Evolutionary conservation across 2,113 vertebrate species (phyloP), one percentile per base, ranked within the genome.

Genomic region (Megaptera novaeangliae): DNA sequence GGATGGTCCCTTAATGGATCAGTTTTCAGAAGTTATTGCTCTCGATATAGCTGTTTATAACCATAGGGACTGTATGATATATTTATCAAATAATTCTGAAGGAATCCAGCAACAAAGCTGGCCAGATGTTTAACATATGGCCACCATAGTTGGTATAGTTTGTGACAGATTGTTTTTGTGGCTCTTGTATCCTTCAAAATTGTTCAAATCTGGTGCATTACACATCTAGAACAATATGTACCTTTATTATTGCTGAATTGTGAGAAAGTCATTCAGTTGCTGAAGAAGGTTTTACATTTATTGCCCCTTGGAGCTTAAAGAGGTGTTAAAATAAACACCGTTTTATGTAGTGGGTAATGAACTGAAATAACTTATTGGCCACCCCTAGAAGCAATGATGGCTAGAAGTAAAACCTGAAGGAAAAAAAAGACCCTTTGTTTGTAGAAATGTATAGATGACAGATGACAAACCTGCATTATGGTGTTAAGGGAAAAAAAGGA

Each of bases 11-110:
- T 91, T 86, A 63, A 66, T 69, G 49, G 91, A 83, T 96, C 75
- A 44, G 44, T 93, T 97, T 95, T 91, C 87, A 97, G 72, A 95
- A 96, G 77, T 92, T 55, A 81, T 20, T 97, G 81, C 75, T 95
- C 69, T 94, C 23, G 0, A 1, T 41, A 75, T 49, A 93, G 91
- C 69, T 97, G n/a, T 95, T 89, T 93, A 49, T 93, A 91, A 49
- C 74, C 31, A 18, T 20, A 36, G 31, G 36, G 59, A 77, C 29
- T 80, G 13, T 52, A 36, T 83, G 83, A 72, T 86, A 61, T 55
- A 85, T 96, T 96, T 77, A 84, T 94, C 81, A 68, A 61, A 27
- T 82, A 87, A 95, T 87, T 95, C 63, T 87, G 49, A 93, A 94
- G 69, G 84, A 88, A 66, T 84, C n/a, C 66, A 91, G 23, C 41